These are phyloP conservation scores for Sepioteuthis lessoniana DNA, from an alignment of 2,888 invertebrate species.

Conservation along the genomic window DNA sequence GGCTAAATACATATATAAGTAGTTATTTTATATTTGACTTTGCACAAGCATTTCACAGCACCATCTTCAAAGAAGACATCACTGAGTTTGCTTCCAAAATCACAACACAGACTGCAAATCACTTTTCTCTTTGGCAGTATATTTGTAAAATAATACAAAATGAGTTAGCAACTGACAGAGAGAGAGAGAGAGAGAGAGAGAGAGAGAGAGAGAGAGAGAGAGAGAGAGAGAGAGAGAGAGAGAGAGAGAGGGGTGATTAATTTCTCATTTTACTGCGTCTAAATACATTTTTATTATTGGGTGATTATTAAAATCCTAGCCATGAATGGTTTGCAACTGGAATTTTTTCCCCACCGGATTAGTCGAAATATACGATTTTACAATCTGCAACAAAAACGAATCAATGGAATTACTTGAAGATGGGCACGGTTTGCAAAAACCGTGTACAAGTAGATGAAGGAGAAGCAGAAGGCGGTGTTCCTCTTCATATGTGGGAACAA, in stretches of 20 bases:
- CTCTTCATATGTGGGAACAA: neutral
- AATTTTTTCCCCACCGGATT: neutral
- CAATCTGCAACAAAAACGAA: neutral
- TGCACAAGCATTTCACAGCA: no score
- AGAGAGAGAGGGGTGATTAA: no score
- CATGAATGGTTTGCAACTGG: neutral
- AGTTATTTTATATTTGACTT: no score
- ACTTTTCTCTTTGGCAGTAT: neutral
- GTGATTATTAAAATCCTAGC: neutral
- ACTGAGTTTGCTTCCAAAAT: no score
- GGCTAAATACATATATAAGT: no score
- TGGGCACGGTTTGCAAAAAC: slow-evolving; percentile 52
- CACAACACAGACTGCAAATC: no score
- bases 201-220: no score
- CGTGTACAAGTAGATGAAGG: slow-evolving; percentile 39
- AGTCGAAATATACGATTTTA: slow-evolving; percentile 20
- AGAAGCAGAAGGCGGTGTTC: slow-evolving; percentile 42
- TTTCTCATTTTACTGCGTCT: neutral
- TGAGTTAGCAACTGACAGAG: neutral
- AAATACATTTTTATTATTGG: neutral
- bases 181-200: no score
- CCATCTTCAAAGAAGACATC: no score
- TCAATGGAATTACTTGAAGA: slow-evolving; percentile 53
- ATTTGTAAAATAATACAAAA: neutral
- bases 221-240: no score